phyloP scores from a whole-genome alignment of 1,140 invertebrate genomes.

The Aradophagus sp. region DNA sequence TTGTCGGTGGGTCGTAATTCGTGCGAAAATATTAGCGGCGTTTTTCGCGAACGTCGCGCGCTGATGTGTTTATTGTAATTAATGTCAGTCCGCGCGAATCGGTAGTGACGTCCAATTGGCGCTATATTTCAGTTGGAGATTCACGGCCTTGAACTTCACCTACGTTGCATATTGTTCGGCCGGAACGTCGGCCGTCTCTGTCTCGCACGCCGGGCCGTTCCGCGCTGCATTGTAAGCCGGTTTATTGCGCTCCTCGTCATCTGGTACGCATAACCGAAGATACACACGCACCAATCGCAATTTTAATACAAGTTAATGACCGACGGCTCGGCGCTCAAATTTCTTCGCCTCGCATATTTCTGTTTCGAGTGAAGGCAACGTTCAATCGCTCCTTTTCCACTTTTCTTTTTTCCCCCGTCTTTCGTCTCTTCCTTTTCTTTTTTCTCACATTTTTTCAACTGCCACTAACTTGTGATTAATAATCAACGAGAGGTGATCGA shows the following conservation, averaged over 20 bases:
- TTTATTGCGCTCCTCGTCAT: constrained; percentile 48
- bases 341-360: too few relatives aligned
- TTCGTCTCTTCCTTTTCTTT: too few relatives aligned
- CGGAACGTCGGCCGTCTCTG: constrained; percentile 10
- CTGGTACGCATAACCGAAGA: constrained; percentile 47
- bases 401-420: too few relatives aligned
- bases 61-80: constrained; percentile 39
- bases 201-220: not conserved
- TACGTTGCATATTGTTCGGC: constrained; percentile 35
- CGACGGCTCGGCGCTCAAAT: too few relatives aligned
- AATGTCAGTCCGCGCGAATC: constrained; percentile 34
- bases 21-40: constrained; percentile 29
- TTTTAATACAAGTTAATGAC: constrained; percentile 43
- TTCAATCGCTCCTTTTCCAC: too few relatives aligned
- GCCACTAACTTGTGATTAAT: too few relatives aligned
- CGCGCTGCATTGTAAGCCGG: constrained; percentile 10
- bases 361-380: too few relatives aligned
- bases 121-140: constrained; percentile 36
- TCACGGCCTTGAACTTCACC: constrained; percentile 48
- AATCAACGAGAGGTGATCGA: too few relatives aligned
- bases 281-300: constrained; percentile 19
- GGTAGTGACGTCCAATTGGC: constrained; percentile 39
- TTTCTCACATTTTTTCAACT: too few relatives aligned
- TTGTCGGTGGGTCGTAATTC: constrained; percentile 21
- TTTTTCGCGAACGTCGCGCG: constrained; percentile 23